phyloP scores from a whole-genome alignment of 1,140 invertebrate genomes.

The Idris sp. region DNA sequence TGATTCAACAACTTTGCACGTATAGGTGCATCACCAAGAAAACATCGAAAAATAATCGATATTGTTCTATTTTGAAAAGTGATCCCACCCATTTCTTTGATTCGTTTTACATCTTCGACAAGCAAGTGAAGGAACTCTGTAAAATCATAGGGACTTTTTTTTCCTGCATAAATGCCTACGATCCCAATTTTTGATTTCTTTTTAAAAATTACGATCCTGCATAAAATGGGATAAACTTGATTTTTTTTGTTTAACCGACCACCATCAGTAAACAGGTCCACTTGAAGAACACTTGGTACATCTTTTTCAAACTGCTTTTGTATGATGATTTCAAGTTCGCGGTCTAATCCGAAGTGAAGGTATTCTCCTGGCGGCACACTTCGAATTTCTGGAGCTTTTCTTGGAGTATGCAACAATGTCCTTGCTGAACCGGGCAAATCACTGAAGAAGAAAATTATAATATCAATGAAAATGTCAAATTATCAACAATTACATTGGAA shows the following conservation, averaged over 20 bases:
- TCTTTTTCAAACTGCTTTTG: background rate
- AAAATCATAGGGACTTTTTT: background rate
- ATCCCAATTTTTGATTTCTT: background rate
- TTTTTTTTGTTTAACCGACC: background rate
- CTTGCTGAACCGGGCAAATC: background rate
- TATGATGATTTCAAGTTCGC: background rate
- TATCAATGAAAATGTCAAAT: too few relatives aligned
- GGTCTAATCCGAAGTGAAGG: background rate
- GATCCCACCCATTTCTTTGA: background rate
- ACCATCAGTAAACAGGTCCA: conserved; percentile 1
- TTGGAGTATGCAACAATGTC: background rate
- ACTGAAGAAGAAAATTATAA: background rate
- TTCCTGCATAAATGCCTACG: background rate
- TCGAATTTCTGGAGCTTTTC: background rate
- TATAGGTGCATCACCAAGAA: background rate
- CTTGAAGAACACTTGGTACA: background rate
- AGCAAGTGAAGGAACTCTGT: background rate
- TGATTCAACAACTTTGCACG: conserved; percentile 5
- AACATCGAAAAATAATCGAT: background rate
- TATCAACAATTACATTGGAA: too few relatives aligned
- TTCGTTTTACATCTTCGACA: background rate
- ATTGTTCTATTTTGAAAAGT: background rate
- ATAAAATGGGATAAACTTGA: background rate
- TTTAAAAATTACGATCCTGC: background rate
- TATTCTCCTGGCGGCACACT: background rate